phyloP scores from a whole-genome alignment of 2,113 vertebrate genomes.

The Oxyura jamaicensis region DNA sequence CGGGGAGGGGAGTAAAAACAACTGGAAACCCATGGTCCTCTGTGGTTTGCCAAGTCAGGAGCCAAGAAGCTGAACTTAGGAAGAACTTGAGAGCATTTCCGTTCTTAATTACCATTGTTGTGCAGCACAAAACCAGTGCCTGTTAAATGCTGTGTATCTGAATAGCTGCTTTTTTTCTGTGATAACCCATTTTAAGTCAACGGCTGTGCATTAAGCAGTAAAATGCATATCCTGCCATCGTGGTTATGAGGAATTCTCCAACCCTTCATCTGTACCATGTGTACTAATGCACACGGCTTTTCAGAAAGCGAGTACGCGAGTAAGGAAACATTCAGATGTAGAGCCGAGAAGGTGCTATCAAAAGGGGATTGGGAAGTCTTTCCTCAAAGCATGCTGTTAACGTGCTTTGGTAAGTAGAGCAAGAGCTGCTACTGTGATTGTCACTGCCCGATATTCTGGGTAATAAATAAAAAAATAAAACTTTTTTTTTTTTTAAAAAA shows the following conservation, averaged over 20 bases:
- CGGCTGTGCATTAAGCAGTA: background rate
- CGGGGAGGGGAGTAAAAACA: background rate
- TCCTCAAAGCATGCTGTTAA: background rate
- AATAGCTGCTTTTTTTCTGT: background rate
- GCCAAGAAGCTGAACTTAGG: background rate
- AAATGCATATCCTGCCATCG: background rate
- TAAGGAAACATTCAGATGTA: background rate
- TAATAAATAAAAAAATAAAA: background rate
- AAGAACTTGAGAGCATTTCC: background rate
- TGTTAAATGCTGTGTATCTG: background rate
- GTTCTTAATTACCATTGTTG: background rate
- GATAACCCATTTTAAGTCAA: background rate
- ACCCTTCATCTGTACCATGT: background rate
- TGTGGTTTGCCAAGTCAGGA: background rate
- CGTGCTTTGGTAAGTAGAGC: background rate
- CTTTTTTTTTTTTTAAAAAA: no score
- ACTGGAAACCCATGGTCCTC: background rate
- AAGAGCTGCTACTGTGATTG: background rate
- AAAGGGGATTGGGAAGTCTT: background rate
- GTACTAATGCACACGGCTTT: background rate
- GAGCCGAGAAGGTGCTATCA: background rate
- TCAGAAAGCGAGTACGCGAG: background rate
- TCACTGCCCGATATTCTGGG: background rate
- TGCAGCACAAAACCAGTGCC: background rate
- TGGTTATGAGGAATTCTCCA: background rate